Conservation (phyloP, 1,140 invertebrate genomes). For the Mya arenaria region DNA sequence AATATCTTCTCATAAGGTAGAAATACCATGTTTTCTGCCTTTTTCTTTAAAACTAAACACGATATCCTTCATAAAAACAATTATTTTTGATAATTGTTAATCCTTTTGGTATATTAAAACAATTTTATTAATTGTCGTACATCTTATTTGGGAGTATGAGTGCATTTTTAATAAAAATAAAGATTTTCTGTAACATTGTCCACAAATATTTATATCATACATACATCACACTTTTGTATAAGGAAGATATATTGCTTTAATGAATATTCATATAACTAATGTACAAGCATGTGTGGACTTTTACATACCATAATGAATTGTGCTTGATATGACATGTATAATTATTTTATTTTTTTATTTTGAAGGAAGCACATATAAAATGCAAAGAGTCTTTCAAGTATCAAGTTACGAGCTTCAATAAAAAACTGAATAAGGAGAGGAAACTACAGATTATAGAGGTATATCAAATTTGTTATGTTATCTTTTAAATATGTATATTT, state of each 20-base stretch:
- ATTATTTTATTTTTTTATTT: conserved; percentile 81
- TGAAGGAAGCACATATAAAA: conserved; percentile 83
- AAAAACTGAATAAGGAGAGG: conserved; percentile 88
- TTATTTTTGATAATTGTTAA: too few relatives aligned
- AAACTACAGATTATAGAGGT: conserved; percentile 94
- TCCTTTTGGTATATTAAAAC: too few relatives aligned
- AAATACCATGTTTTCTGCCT: too few relatives aligned
- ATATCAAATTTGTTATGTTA: too few relatives aligned
- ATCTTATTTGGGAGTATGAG: too few relatives aligned
- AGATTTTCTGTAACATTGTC: too few relatives aligned
- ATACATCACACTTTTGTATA: background rate
- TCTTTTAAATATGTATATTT: too few relatives aligned
- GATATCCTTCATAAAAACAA: too few relatives aligned
- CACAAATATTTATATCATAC: background rate
- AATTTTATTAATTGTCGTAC: too few relatives aligned
- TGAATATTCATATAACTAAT: background rate
- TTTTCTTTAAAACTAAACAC: too few relatives aligned
- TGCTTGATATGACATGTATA: conserved; percentile 47
- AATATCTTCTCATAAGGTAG: too few relatives aligned
- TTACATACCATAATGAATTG: background rate
- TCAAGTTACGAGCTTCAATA: conserved; percentile 94
- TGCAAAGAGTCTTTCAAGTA: conserved; percentile 88
- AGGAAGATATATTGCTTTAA: background rate
- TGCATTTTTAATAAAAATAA: too few relatives aligned
- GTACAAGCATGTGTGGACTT: background rate